Conservation (phyloP, 2,113 vertebrate genomes). For the Clarias gariepinus region DNA sequence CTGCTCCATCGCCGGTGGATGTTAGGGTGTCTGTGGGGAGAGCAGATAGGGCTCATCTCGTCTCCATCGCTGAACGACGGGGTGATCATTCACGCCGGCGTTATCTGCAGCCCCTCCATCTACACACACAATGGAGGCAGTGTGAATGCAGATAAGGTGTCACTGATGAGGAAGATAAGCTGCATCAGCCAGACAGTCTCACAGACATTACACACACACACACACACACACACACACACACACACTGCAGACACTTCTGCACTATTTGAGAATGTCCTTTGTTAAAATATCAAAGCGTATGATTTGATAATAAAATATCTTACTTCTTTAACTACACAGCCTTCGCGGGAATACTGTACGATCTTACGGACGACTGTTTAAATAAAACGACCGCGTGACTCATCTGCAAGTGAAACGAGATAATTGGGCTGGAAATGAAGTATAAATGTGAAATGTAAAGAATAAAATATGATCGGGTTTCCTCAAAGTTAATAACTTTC, state of each 20-base stretch:
- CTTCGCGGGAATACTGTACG: neutral
- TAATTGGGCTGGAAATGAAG: neutral
- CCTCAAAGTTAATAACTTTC: no score
- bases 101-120: constrained; percentile 45
- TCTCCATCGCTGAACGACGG: neutral
- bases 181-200: constrained; percentile 10
- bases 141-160: constrained; percentile 45
- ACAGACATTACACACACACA: neutral
- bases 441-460: neutral
- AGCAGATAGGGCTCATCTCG: neutral
- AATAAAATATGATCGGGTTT: no score
- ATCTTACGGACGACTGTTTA: neutral
- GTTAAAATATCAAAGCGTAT: neutral
- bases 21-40: neutral
- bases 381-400: neutral
- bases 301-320: neutral
- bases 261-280: neutral
- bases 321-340: neutral
- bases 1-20: neutral
- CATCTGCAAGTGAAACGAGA: neutral
- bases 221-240: neutral
- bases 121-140: constrained; percentile 29
- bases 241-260: neutral
- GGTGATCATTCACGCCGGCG: constrained; percentile 36
- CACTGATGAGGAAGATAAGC: constrained; percentile 46